A percentile compares a stretch with the other conserved stretches of the same genome.
phyloP scores from a whole-genome alignment of 2,888 invertebrate species.

The Tolmerus cingulatus region DNA sequence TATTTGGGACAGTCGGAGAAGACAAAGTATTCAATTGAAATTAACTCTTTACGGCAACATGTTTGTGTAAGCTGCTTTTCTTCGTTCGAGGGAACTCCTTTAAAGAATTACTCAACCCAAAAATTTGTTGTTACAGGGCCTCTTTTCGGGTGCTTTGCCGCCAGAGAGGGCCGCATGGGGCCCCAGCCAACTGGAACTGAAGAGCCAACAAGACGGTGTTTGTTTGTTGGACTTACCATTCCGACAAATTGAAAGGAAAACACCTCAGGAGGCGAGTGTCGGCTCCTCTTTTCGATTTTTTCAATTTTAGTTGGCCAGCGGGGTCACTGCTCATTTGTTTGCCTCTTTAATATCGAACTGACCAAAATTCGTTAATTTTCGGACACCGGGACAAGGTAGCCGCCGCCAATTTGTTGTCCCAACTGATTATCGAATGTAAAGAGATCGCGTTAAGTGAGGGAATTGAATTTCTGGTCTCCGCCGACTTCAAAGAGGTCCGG shows the following conservation, averaged over 20 bases:
- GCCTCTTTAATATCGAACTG: conserved; percentile 32
- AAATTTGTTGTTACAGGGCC: conserved; percentile 47
- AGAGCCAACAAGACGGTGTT: conserved; percentile 41
- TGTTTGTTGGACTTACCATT: conserved; percentile 47
- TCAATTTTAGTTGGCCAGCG: not conserved
- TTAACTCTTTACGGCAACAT: not conserved
- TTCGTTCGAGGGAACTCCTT: conserved; percentile 1
- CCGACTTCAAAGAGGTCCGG: not conserved
- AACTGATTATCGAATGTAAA: conserved; percentile 15
- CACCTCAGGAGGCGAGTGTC: conserved; percentile 43
- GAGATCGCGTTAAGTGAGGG: not conserved
- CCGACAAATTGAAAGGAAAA: conserved; percentile 50
- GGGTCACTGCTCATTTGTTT: conserved; percentile 33
- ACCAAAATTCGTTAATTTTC: conserved; percentile 20
- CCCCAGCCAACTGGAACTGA: conserved; percentile 45
- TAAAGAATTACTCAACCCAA: conserved; percentile 47
- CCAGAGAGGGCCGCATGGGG: conserved; percentile 38
- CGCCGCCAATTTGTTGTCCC: conserved; percentile 12
- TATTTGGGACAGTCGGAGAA: not conserved
- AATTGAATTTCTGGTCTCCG: not conserved
- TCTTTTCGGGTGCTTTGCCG: conserved; percentile 42
- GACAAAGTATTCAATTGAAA: not conserved
- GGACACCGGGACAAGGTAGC: not conserved
- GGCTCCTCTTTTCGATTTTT: conserved; percentile 38
- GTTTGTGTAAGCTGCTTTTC: not conserved